phyloP scores from a whole-genome alignment of 2,888 invertebrate genomes.

The Himalopsyche anomala region DNA sequence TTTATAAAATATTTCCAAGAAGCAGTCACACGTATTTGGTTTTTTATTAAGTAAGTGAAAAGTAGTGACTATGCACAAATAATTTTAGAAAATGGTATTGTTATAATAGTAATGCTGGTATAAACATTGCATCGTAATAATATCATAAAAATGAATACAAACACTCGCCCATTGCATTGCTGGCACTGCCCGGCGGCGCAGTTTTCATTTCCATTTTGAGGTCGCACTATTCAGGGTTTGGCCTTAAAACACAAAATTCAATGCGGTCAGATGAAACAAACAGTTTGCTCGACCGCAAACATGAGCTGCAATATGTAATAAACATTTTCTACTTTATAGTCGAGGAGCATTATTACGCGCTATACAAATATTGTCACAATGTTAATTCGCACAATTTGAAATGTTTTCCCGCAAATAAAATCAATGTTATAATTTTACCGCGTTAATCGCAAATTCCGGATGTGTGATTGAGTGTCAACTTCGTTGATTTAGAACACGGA shows the following conservation, averaged over 20 bases:
- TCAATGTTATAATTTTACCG: too few relatives aligned
- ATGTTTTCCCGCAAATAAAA: too few relatives aligned
- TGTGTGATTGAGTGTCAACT: too few relatives aligned
- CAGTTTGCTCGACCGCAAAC: conserved; percentile 62
- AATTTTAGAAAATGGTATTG: too few relatives aligned
- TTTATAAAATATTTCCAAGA: too few relatives aligned
- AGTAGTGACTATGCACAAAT: too few relatives aligned
- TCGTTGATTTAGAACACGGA: too few relatives aligned
- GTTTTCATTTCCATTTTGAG: conserved; percentile 22
- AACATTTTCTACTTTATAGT: conserved; percentile 43
- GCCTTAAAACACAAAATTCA: conserved; percentile 56
- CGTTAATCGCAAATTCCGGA: too few relatives aligned
- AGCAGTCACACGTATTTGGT: too few relatives aligned
- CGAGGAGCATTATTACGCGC: background rate
- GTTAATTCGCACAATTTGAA: background rate
- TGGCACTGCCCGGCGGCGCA: background rate
- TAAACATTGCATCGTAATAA: too few relatives aligned
- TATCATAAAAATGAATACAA: background rate
- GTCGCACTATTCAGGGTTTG: background rate
- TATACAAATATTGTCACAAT: conserved; percentile 1
- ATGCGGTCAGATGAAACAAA: conserved; percentile 63
- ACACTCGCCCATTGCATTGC: background rate
- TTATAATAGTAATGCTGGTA: too few relatives aligned
- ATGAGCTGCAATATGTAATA: conserved; percentile 54
- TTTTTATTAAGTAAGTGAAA: too few relatives aligned